Conservation (phyloP, 2,888 invertebrate genomes). For the Pristionchus exspectatus region DNA sequence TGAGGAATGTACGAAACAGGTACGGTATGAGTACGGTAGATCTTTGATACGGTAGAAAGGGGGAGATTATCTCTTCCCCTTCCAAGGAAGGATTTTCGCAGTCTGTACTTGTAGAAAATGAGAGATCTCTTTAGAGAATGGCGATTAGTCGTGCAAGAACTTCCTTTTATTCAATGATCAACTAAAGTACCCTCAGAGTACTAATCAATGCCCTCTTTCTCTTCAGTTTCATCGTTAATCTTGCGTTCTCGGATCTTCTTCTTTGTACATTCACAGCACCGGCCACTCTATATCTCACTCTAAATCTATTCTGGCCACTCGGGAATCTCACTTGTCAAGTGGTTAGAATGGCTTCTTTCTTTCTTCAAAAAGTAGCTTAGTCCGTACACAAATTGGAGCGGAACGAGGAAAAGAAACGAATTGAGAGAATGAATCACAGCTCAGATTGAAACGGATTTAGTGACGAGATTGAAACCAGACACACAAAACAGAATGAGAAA, state of each 20-base stretch:
- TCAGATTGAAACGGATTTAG: not conserved
- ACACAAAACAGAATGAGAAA: not conserved
- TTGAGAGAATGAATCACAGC: not conserved
- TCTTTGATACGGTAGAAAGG: not conserved
- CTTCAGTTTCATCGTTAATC: conserved; percentile 76
- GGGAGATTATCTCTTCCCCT: not conserved
- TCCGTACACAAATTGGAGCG: conserved; percentile 12
- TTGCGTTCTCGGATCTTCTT: conserved; percentile 76
- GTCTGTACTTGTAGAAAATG: not conserved
- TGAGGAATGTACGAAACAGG: conserved; percentile 76
- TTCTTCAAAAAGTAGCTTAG: conserved; percentile 37
- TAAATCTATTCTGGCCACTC: conserved; percentile 78
- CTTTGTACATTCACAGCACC: conserved; percentile 77
- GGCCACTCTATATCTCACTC: conserved; percentile 74
- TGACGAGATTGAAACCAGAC: not conserved
- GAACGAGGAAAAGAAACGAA: not conserved
- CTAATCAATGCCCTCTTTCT: not conserved
- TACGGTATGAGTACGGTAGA: conserved; percentile 41
- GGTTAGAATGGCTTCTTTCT: conserved; percentile 60
- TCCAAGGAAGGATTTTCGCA: not conserved
- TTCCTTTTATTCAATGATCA: not conserved
- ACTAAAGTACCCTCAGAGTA: not conserved
- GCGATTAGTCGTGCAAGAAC: not conserved
- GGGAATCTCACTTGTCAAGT: conserved; percentile 74
- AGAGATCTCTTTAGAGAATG: conserved; percentile 6